These are phyloP conservation scores for Ptyas mucosa DNA, from an alignment of 2,113 vertebrate genomes.

Conservation along the genomic window DNA sequence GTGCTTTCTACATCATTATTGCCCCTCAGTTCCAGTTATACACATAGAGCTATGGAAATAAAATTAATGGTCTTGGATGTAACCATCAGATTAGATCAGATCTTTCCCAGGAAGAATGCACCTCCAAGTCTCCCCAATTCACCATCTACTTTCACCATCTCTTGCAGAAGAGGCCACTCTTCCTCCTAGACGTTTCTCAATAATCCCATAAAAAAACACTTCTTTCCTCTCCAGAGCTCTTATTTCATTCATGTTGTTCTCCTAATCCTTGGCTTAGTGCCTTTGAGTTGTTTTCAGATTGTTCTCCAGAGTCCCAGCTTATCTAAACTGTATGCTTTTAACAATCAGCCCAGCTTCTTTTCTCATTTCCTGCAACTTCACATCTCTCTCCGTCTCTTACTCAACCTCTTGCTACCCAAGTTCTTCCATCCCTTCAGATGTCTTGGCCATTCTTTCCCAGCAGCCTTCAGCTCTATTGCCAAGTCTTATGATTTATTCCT, in stretches of 20 bases:
- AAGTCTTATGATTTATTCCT: slow-evolving; percentile 12
- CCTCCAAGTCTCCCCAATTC: neutral
- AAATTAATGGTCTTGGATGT: neutral
- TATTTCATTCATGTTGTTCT: neutral
- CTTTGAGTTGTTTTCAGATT: neutral
- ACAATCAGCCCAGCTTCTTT: neutral
- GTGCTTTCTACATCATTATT: neutral
- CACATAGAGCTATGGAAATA: neutral
- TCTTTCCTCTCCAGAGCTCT: neutral
- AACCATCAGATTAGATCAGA: neutral
- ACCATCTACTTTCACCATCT: neutral
- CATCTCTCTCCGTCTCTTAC: neutral
- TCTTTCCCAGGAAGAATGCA: neutral
- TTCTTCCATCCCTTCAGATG: neutral
- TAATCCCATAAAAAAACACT: neutral
- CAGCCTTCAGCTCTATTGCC: neutral
- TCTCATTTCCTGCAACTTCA: slow-evolving; percentile 3
- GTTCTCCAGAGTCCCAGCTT: neutral
- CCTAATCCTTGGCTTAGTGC: neutral
- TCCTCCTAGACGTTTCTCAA: neutral
- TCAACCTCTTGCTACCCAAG: neutral
- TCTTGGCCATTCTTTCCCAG: neutral
- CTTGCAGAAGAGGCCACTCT: neutral
- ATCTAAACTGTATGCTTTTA: neutral
- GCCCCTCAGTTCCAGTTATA: neutral